Evolutionary conservation across 2,113 vertebrate genomes (phyloP), one percentile per base, ranked within the genome.

Genomic region (Marmota flaviventris): DNA sequence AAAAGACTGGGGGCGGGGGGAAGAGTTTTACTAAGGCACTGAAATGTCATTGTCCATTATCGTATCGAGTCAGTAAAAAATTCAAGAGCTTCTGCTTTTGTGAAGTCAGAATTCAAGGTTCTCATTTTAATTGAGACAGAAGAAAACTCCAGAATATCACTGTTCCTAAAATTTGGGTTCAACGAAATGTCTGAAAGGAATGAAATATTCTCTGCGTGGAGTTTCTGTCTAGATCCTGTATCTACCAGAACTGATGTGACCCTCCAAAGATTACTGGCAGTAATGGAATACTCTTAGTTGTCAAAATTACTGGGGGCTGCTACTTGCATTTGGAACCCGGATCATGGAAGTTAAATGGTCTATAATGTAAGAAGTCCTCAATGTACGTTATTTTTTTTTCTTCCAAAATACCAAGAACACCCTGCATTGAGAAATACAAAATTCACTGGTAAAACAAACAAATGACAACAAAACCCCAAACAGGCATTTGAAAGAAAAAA

Each of bases 41-140:
- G 76, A 85, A 85, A 88, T 56, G 37, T 79, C 77, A 89, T 73
- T 89, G 39, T 32, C 79, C 24, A n/a, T 85, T 73, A 92, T 91
- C 20, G 61, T 37, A 91, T 18, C 67, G 63, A 91, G 39, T 76
- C 45, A 67, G 63, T 69, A 85, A 93, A 89, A 94, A 95, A 94
- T 91, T 96, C 34, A 78, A 91, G 18, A 82, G 5, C 8, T 63
- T 94, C 75, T 85, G 61, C 32, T 39, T 70, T 48, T 1, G 4
- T 76, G 27, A 88, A 88, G 29, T 84, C 65, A 82, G 69, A 91
- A 88, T 70, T 96, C 39, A 39, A 29, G 27, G 39, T 76, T 58
- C 89, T 94, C 34, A 34, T 94, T 95, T 69, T 82, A 89, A 76
- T 7, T 48, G 37, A 97, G 53, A 65, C 22, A 53, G 20, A 70